Percentiles rank a stretch among this genome's conserved stretches.
Conservation (phyloP, 2,113 vertebrate species). For the Burhinus bistriatus region DNA sequence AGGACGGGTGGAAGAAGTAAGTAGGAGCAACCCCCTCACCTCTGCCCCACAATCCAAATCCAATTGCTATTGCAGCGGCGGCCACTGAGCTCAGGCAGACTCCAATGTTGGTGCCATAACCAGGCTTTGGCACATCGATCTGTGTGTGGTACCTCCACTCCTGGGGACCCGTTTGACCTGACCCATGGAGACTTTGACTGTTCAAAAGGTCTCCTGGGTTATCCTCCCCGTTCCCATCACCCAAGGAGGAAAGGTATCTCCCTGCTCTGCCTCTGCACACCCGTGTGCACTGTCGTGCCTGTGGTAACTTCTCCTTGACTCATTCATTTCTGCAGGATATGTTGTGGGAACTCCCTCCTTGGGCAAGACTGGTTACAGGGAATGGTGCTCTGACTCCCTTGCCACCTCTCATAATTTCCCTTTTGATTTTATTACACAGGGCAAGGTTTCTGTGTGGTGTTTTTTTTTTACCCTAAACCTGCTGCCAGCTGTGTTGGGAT, state of each 20-base stretch:
- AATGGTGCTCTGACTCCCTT: not conserved
- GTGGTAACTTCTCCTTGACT: not conserved
- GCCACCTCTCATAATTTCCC: not conserved
- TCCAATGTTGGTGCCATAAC: not conserved
- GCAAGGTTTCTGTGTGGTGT: not conserved
- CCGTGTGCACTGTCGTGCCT: fast-evolving
- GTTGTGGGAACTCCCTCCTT: not conserved
- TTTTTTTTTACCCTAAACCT: not conserved
- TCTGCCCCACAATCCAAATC: not conserved
- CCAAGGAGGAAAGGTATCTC: not conserved
- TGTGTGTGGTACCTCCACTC: not conserved
- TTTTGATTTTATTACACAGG: not conserved
- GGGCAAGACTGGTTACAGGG: not conserved
- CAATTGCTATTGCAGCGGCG: fast-evolving
- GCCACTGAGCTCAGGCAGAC: not conserved
- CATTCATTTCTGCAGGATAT: not conserved
- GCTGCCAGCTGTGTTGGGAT: not conserved
- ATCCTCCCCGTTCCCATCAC: not conserved
- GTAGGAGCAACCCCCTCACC: not conserved
- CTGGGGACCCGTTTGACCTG: not conserved
- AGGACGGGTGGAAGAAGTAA: not conserved
- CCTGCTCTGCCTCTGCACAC: not conserved
- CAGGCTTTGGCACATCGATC: fast-evolving
- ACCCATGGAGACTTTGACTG: not conserved
- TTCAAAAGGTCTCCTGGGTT: not conserved